Evolutionary conservation across 2,888 invertebrate species (phyloP).

Genomic region (Dryomyza anilis): DNA sequence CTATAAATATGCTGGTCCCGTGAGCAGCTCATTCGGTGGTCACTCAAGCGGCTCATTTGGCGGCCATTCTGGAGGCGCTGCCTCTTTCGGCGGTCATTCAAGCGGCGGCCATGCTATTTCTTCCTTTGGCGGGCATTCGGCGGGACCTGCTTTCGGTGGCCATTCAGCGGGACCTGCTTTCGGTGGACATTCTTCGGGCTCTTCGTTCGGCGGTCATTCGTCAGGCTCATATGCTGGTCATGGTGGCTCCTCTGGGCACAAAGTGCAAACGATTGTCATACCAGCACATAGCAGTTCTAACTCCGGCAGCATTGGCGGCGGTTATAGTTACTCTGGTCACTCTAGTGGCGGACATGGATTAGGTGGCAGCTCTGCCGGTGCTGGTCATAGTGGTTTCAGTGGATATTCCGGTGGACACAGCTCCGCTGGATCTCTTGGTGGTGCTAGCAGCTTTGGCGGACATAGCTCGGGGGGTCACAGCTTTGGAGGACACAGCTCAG

Average conservation of each 20-base stretch:
- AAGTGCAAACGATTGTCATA: conserved; percentile 28
- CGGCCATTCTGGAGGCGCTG: not conserved
- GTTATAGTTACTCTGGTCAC: conserved; percentile 22
- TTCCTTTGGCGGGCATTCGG: conserved; percentile 9
- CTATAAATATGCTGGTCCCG: conserved; percentile 13
- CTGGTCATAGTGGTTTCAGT: too few species aligned
- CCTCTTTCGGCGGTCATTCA: not conserved
- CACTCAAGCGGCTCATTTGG: not conserved
- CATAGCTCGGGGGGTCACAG: conserved; percentile 20
- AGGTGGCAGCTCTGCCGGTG: not conserved
- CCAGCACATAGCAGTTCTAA: conserved; percentile 17
- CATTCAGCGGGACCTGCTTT: conserved; percentile 8
- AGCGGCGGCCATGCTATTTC: conserved; percentile 19
- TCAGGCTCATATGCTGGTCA: conserved; percentile 22
- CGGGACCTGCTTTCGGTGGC: not conserved
- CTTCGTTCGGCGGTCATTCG: not conserved
- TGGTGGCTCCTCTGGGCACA: conserved; percentile 26
- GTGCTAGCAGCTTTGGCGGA: conserved; percentile 22
- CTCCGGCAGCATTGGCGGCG: conserved; percentile 11
- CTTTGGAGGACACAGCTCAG: conserved; percentile 28
- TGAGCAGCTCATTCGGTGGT: not conserved
- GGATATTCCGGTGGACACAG: too few species aligned
- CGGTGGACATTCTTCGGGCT: not conserved
- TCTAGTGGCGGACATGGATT: conserved; percentile 5
- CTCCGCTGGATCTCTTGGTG: too few species aligned